phyloP scores from a whole-genome alignment of 1,140 invertebrate genomes.

The Drosophila neocordata region DNA sequence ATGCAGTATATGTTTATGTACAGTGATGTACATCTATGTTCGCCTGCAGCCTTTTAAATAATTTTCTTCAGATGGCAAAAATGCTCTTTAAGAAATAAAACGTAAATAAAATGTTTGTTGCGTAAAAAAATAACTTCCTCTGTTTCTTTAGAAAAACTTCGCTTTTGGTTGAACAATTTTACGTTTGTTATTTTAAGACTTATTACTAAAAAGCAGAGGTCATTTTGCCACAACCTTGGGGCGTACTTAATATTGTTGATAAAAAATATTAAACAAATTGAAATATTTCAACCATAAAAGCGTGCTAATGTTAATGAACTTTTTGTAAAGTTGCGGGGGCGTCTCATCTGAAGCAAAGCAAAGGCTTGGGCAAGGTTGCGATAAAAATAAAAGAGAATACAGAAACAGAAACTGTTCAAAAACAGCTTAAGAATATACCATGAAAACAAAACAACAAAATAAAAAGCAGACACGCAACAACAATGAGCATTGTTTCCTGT shows the following conservation, averaged over 20 bases:
- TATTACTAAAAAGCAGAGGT: constrained; percentile 21
- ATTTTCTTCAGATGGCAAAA: too few relatives aligned
- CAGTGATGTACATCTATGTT: too few relatives aligned
- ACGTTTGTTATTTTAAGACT: constrained; percentile 2
- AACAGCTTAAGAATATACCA: constrained; percentile 40
- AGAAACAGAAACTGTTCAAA: constrained; percentile 31
- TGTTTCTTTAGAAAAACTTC: not conserved
- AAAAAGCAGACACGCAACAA: constrained; percentile 36
- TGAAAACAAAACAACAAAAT: constrained; percentile 40
- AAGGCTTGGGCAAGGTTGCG: constrained; percentile 48
- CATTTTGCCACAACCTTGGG: constrained; percentile 38
- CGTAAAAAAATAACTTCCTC: not conserved
- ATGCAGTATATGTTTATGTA: too few relatives aligned
- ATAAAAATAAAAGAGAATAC: constrained; percentile 39
- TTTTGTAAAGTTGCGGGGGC: constrained; percentile 44
- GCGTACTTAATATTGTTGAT: constrained; percentile 26
- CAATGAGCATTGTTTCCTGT: constrained; percentile 64
- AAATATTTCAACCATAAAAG: constrained; percentile 26
- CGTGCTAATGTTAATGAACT: constrained; percentile 59
- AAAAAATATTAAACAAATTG: constrained; percentile 43
- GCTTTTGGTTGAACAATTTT: not conserved
- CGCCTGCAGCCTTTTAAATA: too few relatives aligned
- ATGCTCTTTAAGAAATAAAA: too few relatives aligned
- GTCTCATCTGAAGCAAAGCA: constrained; percentile 12
- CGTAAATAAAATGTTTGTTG: not conserved